Evolutionary conservation across 2,888 invertebrate species (phyloP), one percentile per base, ranked within the genome.

Genomic region (Cyaniris semiargus): DNA sequence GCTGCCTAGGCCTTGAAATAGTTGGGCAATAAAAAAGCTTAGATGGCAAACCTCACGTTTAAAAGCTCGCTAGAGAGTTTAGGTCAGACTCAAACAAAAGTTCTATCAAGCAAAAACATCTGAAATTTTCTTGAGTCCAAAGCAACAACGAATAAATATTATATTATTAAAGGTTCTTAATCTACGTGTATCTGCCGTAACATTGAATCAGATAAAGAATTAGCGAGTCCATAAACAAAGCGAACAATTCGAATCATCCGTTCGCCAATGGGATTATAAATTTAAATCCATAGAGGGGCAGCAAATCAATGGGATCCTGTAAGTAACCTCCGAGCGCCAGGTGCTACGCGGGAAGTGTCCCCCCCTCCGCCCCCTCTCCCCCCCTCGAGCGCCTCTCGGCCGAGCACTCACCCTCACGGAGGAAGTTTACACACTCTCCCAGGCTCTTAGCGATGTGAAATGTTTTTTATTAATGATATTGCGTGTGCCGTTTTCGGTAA

Each of bases 291-390:
- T 72, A 21, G 72, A 71, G 38, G 87, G 84, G 88, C 88, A 85
- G 91, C 90, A 91, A 93, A 92, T 92, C 92, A 92, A 90, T 91
- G 90, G 85, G 89, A 90, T 89, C 88, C 88, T 85, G 88, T 89
- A 87, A 86, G 90, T 89, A 90, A 87, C 90, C 91, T 89, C 89
- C 84, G 85, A 86, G 88, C 91, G 92, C 93, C 93, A 93, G 93
- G 93, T 93, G 93, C 92, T 92, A 88, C 86, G 90, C 93, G 92
- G 92, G 93, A 92, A 90, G 92, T 90, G 78, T 81, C 83, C 84
- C 85, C 84, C 81, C 82, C 83, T 7, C 80, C 80, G 80, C 82
- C 81, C 83, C 80, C 82, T 81, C 84, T 78, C 80, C 84, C 83
- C 83, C 85, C 85, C 85, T 82, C 87, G 81, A 87, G 85, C 86